A percentile compares a stretch with the other conserved stretches of the same genome.
Evolutionary conservation across 1,140 invertebrate genomes (phyloP).

Genomic region (Pseudachorutes palmiensis): DNA sequence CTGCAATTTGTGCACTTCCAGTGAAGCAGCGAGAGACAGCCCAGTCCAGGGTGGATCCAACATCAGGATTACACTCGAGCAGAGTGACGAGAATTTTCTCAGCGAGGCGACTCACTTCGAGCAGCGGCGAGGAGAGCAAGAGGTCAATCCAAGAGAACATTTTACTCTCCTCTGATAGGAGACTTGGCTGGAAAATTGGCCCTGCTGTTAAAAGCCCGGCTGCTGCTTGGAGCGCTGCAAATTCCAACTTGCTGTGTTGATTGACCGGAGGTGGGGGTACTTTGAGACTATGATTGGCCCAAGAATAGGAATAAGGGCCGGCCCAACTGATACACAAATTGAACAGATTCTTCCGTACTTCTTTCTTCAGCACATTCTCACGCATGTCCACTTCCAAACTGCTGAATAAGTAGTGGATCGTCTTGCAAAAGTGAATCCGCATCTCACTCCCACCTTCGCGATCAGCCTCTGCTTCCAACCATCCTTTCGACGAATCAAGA

Average conservation of each 20-base stretch:
- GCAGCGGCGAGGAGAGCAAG: slow-evolving; percentile 73
- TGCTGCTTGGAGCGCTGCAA: slow-evolving; percentile 74
- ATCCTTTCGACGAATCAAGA: slow-evolving; percentile 32
- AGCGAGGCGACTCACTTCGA: slow-evolving; percentile 60
- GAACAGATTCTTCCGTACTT: slow-evolving; percentile 78
- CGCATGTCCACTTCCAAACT: slow-evolving; percentile 34
- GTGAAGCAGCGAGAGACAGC: slow-evolving; percentile 96
- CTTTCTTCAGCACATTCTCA: slow-evolving; percentile 71
- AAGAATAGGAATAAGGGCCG: slow-evolving; percentile 63
- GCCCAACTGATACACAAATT: slow-evolving; percentile 89
- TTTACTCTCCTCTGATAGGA: slow-evolving; percentile 77
- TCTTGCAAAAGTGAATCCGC: slow-evolving; percentile 31
- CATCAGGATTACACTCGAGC: slow-evolving; percentile 92
- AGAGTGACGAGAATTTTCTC: slow-evolving; percentile 88
- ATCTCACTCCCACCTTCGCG: slow-evolving; percentile 34
- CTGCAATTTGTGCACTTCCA: slow-evolving; percentile 75
- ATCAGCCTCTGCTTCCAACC: slow-evolving; percentile 34
- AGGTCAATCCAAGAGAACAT: slow-evolving; percentile 90
- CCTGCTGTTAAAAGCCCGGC: slow-evolving; percentile 89
- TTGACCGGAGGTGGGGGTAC: neutral
- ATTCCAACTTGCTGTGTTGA: slow-evolving; percentile 50
- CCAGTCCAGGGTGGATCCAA: slow-evolving; percentile 88
- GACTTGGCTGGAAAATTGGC: slow-evolving; percentile 71
- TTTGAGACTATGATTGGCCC: slow-evolving; percentile 21
- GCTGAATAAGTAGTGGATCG: slow-evolving; percentile 23